These are phyloP conservation scores for Ranitomeya variabilis DNA, from an alignment of 2,113 vertebrate species.

Conservation along the genomic window DNA sequence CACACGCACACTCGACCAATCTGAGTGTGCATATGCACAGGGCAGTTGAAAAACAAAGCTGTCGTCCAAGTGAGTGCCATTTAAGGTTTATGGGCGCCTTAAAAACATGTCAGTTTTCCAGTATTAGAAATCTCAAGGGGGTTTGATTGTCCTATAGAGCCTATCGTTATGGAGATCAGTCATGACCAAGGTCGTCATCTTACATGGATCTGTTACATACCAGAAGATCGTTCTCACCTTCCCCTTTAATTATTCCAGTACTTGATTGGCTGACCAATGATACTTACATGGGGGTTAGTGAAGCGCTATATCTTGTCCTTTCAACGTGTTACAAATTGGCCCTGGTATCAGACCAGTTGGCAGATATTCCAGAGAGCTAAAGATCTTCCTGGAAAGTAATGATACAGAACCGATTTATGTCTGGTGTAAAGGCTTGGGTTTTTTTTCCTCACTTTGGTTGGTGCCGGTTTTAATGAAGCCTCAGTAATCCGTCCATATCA, in stretches of 20 bases:
- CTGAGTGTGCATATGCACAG: too few species aligned
- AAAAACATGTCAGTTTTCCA: too few species aligned
- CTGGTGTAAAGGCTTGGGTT: neutral
- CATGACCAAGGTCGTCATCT: too few species aligned
- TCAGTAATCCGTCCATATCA: neutral
- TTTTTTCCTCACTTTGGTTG: neutral
- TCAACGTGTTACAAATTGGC: neutral
- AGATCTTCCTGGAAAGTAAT: slow-evolving; percentile 10
- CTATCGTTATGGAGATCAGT: too few species aligned
- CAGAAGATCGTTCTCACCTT: too few species aligned
- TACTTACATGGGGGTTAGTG: neutral
- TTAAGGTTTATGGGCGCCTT: too few species aligned
- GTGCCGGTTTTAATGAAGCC: neutral
- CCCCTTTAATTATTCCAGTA: neutral
- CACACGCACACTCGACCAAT: too few species aligned
- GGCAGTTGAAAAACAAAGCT: too few species aligned
- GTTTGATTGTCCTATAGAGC: too few species aligned
- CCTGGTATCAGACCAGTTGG: neutral
- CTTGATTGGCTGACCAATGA: neutral
- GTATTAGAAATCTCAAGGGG: too few species aligned
- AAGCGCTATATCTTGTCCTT: neutral
- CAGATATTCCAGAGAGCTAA: neutral
- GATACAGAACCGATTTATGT: neutral
- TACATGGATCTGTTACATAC: too few species aligned
- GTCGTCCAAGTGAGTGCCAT: too few species aligned